phyloP scores from a whole-genome alignment of 2,888 invertebrate genomes.

The Andrena bicolor region DNA sequence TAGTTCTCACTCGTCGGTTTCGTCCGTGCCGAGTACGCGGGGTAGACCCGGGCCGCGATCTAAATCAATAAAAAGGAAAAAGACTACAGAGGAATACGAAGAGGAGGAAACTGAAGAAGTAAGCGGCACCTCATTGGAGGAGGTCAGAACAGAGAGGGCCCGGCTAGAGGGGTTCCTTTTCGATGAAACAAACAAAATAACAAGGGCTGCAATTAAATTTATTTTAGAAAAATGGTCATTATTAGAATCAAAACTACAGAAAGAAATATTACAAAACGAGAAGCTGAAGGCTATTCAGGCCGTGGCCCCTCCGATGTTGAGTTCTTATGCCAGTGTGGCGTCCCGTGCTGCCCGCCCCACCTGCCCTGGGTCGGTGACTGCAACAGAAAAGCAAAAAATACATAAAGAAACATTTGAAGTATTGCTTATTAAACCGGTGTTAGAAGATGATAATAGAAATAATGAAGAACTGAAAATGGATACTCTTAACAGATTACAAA shows the following conservation, averaged over 20 bases:
- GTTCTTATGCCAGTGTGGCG: background rate
- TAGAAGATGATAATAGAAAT: background rate
- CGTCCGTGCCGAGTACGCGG: background rate
- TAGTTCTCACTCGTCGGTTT: background rate
- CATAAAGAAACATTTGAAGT: constrained; percentile 4
- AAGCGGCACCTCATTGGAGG: background rate
- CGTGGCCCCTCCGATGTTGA: background rate
- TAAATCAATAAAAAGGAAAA: background rate
- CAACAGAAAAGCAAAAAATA: background rate
- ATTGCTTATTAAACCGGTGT: background rate
- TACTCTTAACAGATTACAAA: background rate
- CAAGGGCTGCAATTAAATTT: background rate
- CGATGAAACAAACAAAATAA: background rate
- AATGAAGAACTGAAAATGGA: constrained; percentile 4
- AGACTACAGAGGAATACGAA: background rate
- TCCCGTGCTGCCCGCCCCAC: too few relatives aligned
- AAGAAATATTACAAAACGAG: background rate
- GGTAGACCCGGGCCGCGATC: background rate
- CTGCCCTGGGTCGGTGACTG: background rate
- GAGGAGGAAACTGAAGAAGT: background rate
- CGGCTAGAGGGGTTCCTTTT: background rate
- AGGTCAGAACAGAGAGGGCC: background rate
- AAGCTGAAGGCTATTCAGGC: background rate
- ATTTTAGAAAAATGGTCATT: background rate
- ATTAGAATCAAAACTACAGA: background rate